Conservation (phyloP, 2,113 vertebrate genomes). For the Promerops cafer region DNA sequence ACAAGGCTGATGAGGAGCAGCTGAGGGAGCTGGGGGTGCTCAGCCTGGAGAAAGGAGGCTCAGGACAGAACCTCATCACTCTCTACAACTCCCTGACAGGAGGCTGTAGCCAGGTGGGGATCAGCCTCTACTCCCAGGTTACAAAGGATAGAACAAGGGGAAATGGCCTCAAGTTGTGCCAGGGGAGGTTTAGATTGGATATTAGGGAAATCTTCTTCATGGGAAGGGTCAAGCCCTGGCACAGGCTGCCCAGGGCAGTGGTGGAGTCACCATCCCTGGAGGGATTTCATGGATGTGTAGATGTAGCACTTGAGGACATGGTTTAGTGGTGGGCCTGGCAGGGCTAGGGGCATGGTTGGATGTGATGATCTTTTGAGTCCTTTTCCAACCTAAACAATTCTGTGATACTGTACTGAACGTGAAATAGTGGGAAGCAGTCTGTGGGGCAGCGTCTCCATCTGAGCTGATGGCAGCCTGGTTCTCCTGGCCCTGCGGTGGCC, state of each 20-base stretch:
- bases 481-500: no score
- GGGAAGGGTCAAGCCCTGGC: not conserved
- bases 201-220: not conserved
- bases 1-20: not conserved
- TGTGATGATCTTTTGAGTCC: rapidly evolving
- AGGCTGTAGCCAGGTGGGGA: not conserved
- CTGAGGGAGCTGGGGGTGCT: not conserved
- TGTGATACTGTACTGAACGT: rapidly evolving
- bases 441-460: not conserved
- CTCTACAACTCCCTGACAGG: not conserved
- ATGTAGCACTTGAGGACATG: not conserved
- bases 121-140: not conserved
- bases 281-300: not conserved
- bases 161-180: not conserved
- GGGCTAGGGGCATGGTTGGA: not conserved
- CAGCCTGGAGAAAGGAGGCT: not conserved
- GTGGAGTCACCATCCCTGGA: not conserved
- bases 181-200: not conserved
- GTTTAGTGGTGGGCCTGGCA: not conserved
- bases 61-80: not conserved
- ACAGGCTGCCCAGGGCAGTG: not conserved
- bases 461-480: not conserved
- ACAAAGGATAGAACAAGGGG: not conserved
- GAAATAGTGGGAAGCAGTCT: not conserved
- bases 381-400: not conserved